Percentiles rank a stretch among this genome's conserved stretches.
These are phyloP conservation scores for Ichneumoninae sp. DNA, from an alignment of 2,888 invertebrate species.

Conservation along the genomic window DNA sequence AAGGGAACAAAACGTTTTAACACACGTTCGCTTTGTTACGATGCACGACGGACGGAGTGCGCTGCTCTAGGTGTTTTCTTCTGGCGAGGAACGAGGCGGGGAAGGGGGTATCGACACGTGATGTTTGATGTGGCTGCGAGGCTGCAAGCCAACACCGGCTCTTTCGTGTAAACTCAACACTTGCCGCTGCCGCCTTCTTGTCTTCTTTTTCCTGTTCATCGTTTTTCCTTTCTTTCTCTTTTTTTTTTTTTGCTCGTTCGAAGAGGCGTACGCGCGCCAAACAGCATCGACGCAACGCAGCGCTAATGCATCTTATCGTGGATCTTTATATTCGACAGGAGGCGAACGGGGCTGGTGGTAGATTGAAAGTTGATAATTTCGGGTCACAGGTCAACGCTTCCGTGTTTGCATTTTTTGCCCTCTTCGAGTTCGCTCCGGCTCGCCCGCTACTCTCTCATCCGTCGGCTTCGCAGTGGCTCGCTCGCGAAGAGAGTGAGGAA, in stretches of 20 bases:
- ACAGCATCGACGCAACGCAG: conserved; percentile 31
- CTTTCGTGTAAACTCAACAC: not conserved
- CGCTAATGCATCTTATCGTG: conserved; percentile 56
- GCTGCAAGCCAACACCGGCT: conserved; percentile 9
- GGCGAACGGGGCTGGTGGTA: conserved; percentile 45
- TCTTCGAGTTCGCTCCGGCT: not conserved
- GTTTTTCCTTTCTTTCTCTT: conserved; percentile 2
- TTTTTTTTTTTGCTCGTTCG: conserved; percentile 12
- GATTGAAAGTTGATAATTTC: conserved; percentile 60
- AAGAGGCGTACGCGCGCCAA: conserved; percentile 27
- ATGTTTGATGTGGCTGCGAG: conserved; percentile 23
- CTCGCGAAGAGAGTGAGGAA: not conserved
- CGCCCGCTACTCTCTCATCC: not conserved
- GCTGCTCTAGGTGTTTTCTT: not conserved
- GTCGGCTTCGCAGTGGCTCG: not conserved
- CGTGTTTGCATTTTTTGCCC: conserved; percentile 49
- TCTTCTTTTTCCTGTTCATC: not conserved
- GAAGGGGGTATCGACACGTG: not conserved
- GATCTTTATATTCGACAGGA: conserved; percentile 65
- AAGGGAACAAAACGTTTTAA: conserved; percentile 43
- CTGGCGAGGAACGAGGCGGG: conserved; percentile 5
- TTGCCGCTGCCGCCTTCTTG: not conserved
- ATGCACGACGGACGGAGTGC: conserved; percentile 1
- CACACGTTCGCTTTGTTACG: conserved; percentile 23
- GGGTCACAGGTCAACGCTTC: conserved; percentile 67